Base-by-base conservation (phyloP, 2,113 vertebrate species). In the Odobenus rosmarus region DNA sequence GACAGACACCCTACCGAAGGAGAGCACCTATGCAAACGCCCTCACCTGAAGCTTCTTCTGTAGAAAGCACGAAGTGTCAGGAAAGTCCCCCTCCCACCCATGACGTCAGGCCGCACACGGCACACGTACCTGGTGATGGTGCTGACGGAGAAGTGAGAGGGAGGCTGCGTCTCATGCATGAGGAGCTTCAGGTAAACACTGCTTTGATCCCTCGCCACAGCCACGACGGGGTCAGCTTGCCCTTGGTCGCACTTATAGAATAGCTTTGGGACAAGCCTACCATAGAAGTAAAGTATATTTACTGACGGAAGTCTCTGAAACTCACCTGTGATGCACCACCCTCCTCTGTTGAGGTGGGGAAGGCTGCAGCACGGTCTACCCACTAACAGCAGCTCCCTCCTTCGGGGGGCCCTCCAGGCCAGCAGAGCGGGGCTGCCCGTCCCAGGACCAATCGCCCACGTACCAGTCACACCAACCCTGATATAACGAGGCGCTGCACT, bases 221-320 rank as follows among this genome's bases (percentile, higher is more conserved):
- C 99, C 96, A 99, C 99, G 24, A 99, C 99, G 0, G 99, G 99
- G 96, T 99, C 99, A 4, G 99, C 99, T 93, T 99, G 99, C 24
- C 99, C 99, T 98, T 99, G 99, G 97, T 99, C 99, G 90, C 99
- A 99, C 90, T 99, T 99, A 90, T 99, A 99, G 97, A 99, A 99
- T 57, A 99, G 98, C 97, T 99, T 99, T 62, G 99, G 99, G 95
- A 99, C 99, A 55, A 99, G 98, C 96, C 99, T 99, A 92, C 64
- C 77, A 57, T 0, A 15, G 82, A 77, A 94, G 88, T 1, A 92
- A 92, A 64, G 57, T 46, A 49, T 5, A n/a, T 21, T 69, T 46
- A 69, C 23, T 26, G 53, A 5, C 86, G 23, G 49, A 61, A 76
- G 51, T 7, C 26, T 0, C 0, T 11, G 39, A 69, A 31, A n/a